Conservation (phyloP, 2,888 invertebrate species). For the Petrophora chlorosata region DNA sequence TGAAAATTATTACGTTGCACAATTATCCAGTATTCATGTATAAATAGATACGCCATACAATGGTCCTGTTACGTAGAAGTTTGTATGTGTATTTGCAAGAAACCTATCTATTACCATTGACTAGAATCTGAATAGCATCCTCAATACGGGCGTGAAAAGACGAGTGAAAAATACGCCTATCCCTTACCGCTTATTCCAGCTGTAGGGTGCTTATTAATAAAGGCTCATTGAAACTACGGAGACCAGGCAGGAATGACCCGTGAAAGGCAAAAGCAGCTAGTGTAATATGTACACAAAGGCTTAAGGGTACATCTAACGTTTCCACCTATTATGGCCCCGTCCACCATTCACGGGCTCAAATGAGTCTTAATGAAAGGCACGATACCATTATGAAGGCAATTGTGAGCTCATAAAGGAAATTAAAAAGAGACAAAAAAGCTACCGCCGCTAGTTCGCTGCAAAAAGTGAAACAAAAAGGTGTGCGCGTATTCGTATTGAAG, state of each 20-base stretch:
- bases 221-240: slow-evolving; percentile 55
- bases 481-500: slow-evolving; percentile 38
- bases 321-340: slow-evolving; percentile 67
- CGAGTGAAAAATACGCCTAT: slow-evolving; percentile 33
- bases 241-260: slow-evolving; percentile 60
- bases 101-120: too few species aligned
- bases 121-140: too few species aligned
- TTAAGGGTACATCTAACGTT: slow-evolving; percentile 68
- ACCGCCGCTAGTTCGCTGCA: slow-evolving; percentile 44
- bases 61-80: too few species aligned
- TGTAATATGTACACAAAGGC: slow-evolving; percentile 68
- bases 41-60: too few species aligned
- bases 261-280: slow-evolving; percentile 66
- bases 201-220: slow-evolving; percentile 63
- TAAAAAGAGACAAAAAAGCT: slow-evolving; percentile 71
- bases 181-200: slow-evolving; percentile 45
- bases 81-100: too few species aligned
- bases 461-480: slow-evolving; percentile 51
- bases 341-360: slow-evolving; percentile 73
- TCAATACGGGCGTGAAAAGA: slow-evolving; percentile 22
- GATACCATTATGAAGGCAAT: slow-evolving; percentile 78
- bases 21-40: too few species aligned
- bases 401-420: slow-evolving; percentile 78
- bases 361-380: slow-evolving; percentile 78
- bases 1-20: too few species aligned